phyloP scores from a whole-genome alignment of 2,113 vertebrate species.

The Bombycilla garrulus region DNA sequence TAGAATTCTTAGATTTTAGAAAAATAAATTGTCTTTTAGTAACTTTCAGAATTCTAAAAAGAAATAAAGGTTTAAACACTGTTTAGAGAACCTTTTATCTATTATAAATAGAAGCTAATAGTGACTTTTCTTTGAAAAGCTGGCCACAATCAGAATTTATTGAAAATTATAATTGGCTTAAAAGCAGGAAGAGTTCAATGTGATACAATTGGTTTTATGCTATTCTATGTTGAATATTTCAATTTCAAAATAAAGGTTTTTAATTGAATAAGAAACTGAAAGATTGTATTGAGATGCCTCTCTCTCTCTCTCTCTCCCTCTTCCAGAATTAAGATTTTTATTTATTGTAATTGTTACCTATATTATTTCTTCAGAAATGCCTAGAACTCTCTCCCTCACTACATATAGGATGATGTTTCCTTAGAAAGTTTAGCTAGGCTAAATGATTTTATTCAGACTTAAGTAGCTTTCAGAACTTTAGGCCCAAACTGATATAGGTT shows the following conservation, averaged over 20 bases:
- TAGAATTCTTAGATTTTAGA: neutral
- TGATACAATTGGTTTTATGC: neutral
- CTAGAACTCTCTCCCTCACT: neutral
- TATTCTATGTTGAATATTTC: neutral
- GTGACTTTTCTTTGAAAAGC: neutral
- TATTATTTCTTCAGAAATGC: neutral
- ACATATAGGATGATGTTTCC: accelerated
- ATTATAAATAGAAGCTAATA: neutral
- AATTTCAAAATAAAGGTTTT: neutral
- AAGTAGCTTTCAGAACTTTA: neutral
- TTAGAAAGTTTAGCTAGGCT: neutral
- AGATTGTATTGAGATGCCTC: neutral
- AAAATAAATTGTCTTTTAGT: neutral
- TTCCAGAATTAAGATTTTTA: neutral
- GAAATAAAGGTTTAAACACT: neutral
- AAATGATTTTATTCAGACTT: neutral
- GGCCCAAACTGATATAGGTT: neutral
- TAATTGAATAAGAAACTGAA: neutral
- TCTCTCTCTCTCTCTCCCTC: accelerated
- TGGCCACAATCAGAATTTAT: neutral
- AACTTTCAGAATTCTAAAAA: neutral
- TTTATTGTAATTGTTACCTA: neutral
- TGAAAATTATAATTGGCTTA: neutral
- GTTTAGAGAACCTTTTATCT: neutral
- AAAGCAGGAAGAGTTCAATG: neutral